Conservation (phyloP, 30 jellyfish, hydroid and myxozoan genomes). For the Catostylus mosaicus region DNA sequence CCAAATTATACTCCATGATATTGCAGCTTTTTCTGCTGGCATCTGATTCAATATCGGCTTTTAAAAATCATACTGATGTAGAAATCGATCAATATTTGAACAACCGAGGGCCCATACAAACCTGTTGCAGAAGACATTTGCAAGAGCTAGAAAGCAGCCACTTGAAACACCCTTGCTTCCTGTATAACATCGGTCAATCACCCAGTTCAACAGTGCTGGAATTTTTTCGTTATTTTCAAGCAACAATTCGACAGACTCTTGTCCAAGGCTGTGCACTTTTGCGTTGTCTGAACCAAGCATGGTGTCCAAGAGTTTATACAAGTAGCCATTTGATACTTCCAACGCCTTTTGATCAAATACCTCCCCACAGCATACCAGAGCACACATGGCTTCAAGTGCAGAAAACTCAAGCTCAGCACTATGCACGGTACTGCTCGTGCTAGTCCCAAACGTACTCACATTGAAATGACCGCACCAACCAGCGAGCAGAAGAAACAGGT, state of each 20-base stretch:
- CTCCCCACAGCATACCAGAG: constrained; percentile 98
- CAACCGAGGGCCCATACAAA: constrained; percentile 13
- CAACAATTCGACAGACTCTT: constrained; percentile 94
- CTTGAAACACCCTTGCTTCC: constrained; percentile 91
- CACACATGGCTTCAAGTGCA: constrained; percentile 99
- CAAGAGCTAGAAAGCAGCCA: constrained; percentile 96
- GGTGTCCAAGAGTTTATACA: constrained; percentile 90
- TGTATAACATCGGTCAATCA: constrained; percentile 95
- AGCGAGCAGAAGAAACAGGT: constrained; percentile 89
- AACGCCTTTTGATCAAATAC: constrained; percentile 97
- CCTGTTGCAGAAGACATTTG: constrained; percentile 96
- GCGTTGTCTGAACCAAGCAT: constrained; percentile 92
- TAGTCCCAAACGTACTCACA: constrained; percentile 85
- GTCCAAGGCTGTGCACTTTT: constrained; percentile 91
- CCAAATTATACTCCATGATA: too few species aligned
- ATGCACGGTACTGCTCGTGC: constrained; percentile 72
- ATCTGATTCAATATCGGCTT: too few species aligned
- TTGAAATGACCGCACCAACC: constrained; percentile 99
- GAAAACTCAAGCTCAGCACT: constrained; percentile 96
- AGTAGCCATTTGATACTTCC: constrained; percentile 95
- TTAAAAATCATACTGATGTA: too few species aligned
- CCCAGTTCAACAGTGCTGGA: constrained; percentile 95
- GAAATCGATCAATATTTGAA: too few species aligned
- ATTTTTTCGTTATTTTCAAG: constrained; percentile 95
- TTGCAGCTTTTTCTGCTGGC: too few species aligned